These are phyloP conservation scores for Drosophila paramelanica DNA, from an alignment of 2,888 invertebrate genomes.

Conservation along the genomic window DNA sequence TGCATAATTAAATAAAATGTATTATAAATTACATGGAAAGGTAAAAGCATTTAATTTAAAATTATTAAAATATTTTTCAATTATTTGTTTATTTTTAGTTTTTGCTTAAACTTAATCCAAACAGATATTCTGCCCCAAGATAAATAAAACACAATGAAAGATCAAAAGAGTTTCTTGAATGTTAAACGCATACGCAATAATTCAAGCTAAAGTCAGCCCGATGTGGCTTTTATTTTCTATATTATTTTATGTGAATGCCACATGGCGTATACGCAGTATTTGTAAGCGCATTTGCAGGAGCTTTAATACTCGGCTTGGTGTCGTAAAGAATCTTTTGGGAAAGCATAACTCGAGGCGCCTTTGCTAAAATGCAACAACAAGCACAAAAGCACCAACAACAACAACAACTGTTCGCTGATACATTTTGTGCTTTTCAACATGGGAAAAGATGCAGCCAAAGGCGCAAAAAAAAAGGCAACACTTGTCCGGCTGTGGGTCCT, in stretches of 20 bases:
- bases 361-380: constrained; percentile 21
- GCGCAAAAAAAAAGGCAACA: constrained; percentile 12
- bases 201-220: constrained; percentile 8
- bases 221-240: constrained; percentile 10
- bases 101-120: too few relatives aligned
- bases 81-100: too few relatives aligned
- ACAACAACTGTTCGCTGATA: constrained; percentile 24
- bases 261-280: constrained; percentile 25
- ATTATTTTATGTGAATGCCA: constrained; percentile 13
- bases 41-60: too few relatives aligned
- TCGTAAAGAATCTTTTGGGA: constrained; percentile 47
- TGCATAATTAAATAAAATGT: too few relatives aligned
- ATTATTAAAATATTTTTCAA: too few relatives aligned
- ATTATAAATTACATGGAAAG: too few relatives aligned
- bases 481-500: constrained; percentile 16
- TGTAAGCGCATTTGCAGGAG: constrained; percentile 23
- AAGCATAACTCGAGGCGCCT: constrained; percentile 36
- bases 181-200: constrained; percentile 1
- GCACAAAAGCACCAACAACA: background rate
- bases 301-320: constrained; percentile 48
- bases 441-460: constrained; percentile 1
- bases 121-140: background rate
- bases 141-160: background rate
- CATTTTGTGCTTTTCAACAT: constrained; percentile 30
- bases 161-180: constrained; percentile 1